phyloP scores from a whole-genome alignment of 1,140 invertebrate species.

The Lerema accius region DNA sequence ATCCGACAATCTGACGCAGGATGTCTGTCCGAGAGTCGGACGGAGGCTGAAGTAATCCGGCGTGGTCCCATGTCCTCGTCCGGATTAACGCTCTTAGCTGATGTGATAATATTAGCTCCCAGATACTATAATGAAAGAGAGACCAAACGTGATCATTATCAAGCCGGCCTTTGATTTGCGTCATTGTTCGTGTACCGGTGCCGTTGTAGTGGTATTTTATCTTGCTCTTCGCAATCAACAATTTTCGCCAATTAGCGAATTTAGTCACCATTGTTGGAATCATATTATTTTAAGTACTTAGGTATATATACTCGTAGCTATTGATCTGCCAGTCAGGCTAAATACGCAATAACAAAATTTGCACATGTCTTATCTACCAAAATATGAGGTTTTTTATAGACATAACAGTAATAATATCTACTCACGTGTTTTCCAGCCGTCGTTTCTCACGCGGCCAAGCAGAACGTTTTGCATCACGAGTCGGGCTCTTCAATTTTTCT shows the following conservation, averaged over 20 bases:
- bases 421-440: conserved; percentile 9
- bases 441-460: conserved; percentile 30
- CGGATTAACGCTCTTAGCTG: conserved; percentile 16
- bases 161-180: neutral
- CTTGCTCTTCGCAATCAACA: neutral
- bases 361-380: no score
- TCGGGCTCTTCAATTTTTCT: conserved; percentile 16
- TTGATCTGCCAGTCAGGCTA: no score
- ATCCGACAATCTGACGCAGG: conserved; percentile 14
- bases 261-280: no score
- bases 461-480: conserved; percentile 28
- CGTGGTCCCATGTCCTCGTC: conserved; percentile 7
- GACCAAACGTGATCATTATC: conserved; percentile 1
- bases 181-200: neutral
- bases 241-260: no score
- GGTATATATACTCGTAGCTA: no score
- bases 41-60: conserved; percentile 2
- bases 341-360: no score
- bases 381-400: no score
- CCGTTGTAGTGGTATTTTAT: neutral
- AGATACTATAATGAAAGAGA: conserved; percentile 16
- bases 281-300: no score
- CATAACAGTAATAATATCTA: neutral
- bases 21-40: neutral
- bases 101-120: conserved; percentile 16